Evolutionary conservation across 2,113 vertebrate genomes (phyloP).

Genomic region (Zosterops lateralis): DNA sequence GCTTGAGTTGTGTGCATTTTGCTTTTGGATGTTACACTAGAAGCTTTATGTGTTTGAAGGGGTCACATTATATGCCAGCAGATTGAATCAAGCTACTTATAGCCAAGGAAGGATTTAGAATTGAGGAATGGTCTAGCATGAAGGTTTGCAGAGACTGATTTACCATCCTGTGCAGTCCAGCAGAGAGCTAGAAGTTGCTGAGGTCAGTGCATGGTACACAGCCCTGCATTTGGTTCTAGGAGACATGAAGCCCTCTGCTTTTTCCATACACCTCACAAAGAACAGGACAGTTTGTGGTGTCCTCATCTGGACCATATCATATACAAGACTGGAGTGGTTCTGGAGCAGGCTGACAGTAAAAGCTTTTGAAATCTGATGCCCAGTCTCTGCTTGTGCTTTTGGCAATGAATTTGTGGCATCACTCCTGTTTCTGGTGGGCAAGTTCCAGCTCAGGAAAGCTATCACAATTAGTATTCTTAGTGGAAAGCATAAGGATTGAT

Average conservation of each 20-base stretch:
- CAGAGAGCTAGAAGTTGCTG: neutral
- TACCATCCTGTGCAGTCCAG: neutral
- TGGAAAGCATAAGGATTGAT: conserved; percentile 11
- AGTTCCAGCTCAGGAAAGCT: neutral
- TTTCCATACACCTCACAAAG: neutral
- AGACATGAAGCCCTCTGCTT: neutral
- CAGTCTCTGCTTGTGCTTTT: neutral
- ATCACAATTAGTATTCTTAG: neutral
- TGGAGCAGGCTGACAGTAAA: neutral
- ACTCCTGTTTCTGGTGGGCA: neutral
- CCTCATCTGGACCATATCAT: neutral
- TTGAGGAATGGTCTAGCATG: neutral
- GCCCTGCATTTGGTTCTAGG: neutral
- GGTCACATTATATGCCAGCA: neutral
- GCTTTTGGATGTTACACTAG: neutral
- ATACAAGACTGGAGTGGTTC: accelerated
- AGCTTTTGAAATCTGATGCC: neutral
- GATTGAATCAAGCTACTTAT: neutral
- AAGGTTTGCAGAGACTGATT: neutral
- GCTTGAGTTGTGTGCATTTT: neutral
- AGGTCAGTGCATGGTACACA: neutral
- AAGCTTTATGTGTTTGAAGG: neutral
- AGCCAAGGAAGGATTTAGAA: neutral
- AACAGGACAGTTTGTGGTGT: neutral
- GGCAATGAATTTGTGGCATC: neutral